phyloP scores from a whole-genome alignment of 2,113 vertebrate species.

The Lethenteron camtschaticum region DNA sequence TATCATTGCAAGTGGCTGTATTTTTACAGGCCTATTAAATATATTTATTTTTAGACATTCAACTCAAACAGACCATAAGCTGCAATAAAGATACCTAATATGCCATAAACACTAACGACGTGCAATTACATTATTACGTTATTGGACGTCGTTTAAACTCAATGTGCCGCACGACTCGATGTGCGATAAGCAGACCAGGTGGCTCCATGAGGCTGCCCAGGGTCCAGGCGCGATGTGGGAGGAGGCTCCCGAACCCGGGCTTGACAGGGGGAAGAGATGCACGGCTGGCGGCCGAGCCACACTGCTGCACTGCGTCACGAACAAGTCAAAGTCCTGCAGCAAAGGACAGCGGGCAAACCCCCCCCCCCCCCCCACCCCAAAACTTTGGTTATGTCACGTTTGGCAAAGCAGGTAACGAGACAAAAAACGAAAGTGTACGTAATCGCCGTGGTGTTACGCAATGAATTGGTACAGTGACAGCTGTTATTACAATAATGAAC shows the following conservation, averaged over 20 bases:
- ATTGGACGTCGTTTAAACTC: too few relatives aligned
- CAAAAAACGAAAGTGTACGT: background rate
- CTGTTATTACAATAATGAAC: too few relatives aligned
- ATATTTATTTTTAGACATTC: too few relatives aligned
- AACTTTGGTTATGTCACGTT: too few relatives aligned
- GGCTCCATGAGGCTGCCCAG: constrained; percentile 98
- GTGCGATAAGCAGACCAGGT: constrained; percentile 14
- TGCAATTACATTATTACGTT: too few relatives aligned
- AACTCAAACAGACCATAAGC: too few relatives aligned
- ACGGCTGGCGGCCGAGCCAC: constrained; percentile 75
- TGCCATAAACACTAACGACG: too few relatives aligned
- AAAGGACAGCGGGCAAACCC: background rate
- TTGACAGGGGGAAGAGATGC: constrained; percentile 68
- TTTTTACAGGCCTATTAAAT: too few relatives aligned
- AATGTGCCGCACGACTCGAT: too few relatives aligned
- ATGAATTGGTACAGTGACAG: background rate
- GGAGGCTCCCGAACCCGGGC: constrained; percentile 32
- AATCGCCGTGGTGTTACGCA: background rate
- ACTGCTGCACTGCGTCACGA: constrained; percentile 88
- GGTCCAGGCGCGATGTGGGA: constrained; percentile 64
- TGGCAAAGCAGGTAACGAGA: background rate
- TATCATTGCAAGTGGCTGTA: too few relatives aligned
- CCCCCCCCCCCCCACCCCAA: too few relatives aligned
- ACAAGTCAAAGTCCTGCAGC: constrained; percentile 77
- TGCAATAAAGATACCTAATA: too few relatives aligned